phyloP scores from a whole-genome alignment of 2,797 vertebrate species.

The Falco peregrinus region DNA sequence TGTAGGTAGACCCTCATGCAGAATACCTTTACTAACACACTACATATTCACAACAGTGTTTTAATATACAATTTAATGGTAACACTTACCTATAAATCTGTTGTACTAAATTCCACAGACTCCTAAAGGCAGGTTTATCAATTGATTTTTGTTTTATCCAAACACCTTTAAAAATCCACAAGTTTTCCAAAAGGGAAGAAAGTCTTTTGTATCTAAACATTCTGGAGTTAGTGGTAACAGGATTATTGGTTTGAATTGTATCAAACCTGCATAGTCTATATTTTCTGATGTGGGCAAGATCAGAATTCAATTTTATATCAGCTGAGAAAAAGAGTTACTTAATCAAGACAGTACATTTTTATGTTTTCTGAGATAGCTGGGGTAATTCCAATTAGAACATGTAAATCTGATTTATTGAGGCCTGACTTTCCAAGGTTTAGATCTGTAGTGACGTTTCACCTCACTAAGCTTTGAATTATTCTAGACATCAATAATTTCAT shows the following conservation, averaged over 20 bases:
- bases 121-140: not conserved
- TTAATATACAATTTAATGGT: not conserved
- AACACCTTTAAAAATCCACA: not conserved
- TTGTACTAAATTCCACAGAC: not conserved
- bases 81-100: not conserved
- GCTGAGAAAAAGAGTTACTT: not conserved
- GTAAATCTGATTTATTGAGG: not conserved
- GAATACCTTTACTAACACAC: not conserved
- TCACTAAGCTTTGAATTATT: not conserved
- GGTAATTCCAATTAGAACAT: not conserved
- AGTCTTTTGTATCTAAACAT: not conserved
- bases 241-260: not conserved
- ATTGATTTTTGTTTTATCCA: not conserved
- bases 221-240: not conserved
- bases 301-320: not conserved
- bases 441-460: not conserved
- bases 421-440: not conserved
- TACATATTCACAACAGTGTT: not conserved
- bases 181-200: not conserved
- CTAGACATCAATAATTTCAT: not conserved
- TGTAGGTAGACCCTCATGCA: not conserved
- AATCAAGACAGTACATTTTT: not conserved
- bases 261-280: not conserved
- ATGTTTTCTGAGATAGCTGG: not conserved
- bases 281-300: not conserved